Base-by-base conservation (phyloP, 2,888 invertebrate genomes). In the Drosophila pegasa region DNA sequence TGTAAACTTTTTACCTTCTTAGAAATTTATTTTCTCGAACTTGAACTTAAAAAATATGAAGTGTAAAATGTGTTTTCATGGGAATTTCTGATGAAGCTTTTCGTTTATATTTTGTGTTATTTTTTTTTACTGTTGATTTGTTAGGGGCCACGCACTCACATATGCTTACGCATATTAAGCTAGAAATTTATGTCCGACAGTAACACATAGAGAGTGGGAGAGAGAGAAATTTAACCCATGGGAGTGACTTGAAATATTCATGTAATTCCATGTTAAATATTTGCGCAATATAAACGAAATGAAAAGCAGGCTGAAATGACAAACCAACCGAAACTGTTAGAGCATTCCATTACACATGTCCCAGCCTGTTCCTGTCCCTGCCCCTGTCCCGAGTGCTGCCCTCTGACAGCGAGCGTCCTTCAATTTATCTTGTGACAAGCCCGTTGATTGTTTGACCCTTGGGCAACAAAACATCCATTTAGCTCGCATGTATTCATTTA, bases 211-310 rank as follows among this genome's bases (percentile, higher is more conserved):
- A 35, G 35, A 38, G 27, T 16, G 20, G 35, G 16, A 55, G 20
- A 20, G 14, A 31, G 33, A 18, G 20, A 66, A 57, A 60, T 29
- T 35, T 33, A 48, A 37, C 78, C 62, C 62, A 38, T 22, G 51
- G 55, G 62, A 67, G 25, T 63, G 61, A 61, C 61, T 75, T 80
- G 80, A 86, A 79, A 82, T 82, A 86, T 86, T 79, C 66, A 70
- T 86, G 73, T 82, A 67, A 79, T 71, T 79, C 73, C 69, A 68
- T 65, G 68, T 86, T 68, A 79, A 79, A 86, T 70, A 80, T 79
- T 82, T 83, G 63, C 31, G 66, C 66, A 72, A 80, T 64, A 56
- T 60, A 67, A 67, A 38, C 25, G 37, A 67, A 50, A 50, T 35
- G 50, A 50, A 50, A 63, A 38, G 58, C 37, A 48, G 33, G 43